Percentiles rank a stretch among this genome's conserved stretches.
Conservation (phyloP, 2,113 vertebrate species). For the Conger conger region DNA sequence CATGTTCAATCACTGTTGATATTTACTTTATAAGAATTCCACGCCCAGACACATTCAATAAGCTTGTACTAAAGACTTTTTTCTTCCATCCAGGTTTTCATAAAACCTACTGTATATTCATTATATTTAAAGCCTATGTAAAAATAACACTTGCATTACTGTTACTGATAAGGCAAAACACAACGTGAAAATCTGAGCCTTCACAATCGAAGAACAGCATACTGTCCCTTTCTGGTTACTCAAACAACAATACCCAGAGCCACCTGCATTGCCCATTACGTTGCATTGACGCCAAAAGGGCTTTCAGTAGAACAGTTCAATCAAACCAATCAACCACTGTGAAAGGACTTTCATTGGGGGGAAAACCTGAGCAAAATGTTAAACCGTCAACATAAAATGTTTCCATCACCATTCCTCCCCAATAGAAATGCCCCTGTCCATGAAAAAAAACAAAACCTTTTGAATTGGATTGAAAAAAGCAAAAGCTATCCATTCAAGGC, state of each 20-base stretch:
- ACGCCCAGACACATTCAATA: no score
- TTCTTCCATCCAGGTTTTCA: no score
- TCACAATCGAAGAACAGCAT: neutral
- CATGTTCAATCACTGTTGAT: no score
- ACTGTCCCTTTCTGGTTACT: neutral
- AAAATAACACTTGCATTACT: no score
- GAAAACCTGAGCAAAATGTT: neutral
- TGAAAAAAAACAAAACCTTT: neutral
- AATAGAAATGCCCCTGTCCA: neutral
- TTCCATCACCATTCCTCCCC: neutral
- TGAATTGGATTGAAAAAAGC: neutral
- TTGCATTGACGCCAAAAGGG: neutral
- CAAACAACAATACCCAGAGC: neutral
- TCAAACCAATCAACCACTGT: neutral
- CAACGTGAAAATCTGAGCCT: neutral
- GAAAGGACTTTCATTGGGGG: neutral
- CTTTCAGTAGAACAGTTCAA: neutral
- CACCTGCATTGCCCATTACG: neutral
- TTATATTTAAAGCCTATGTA: no score
- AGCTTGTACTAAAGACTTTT: no score
- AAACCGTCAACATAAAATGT: neutral
- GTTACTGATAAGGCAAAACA: neutral
- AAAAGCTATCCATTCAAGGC: neutral
- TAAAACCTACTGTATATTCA: no score
- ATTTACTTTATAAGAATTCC: no score